phyloP scores from a whole-genome alignment of 1,140 invertebrate species.

The Bombyx mandarina region DNA sequence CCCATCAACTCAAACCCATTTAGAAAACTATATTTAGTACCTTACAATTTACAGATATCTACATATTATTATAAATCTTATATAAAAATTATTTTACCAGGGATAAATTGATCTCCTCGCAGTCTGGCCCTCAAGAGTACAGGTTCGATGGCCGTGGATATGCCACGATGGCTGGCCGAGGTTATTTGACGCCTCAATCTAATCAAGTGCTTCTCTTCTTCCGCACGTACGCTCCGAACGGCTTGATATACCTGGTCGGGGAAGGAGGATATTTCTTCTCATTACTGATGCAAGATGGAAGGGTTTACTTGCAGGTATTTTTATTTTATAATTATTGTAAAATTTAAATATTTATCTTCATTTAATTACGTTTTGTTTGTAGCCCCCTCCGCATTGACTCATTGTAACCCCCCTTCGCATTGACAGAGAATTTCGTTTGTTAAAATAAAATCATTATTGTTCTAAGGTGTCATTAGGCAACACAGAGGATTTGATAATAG shows the following conservation, averaged over 20 bases:
- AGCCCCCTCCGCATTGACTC: not conserved
- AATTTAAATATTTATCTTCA: not conserved
- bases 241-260: slow-evolving; percentile 89
- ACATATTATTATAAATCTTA: not conserved
- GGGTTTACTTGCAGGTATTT: slow-evolving; percentile 77
- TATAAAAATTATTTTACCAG: slow-evolving; percentile 40
- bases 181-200: slow-evolving; percentile 40
- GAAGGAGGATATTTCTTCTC: slow-evolving; percentile 83
- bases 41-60: slow-evolving; percentile 5
- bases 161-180: slow-evolving; percentile 39
- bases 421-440: not conserved
- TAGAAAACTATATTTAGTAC: no score
- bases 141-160: slow-evolving; percentile 84
- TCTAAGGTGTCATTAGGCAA: slow-evolving; percentile 46
- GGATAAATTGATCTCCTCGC: slow-evolving; percentile 75
- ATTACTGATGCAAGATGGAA: slow-evolving; percentile 85
- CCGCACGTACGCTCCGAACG: slow-evolving; percentile 88
- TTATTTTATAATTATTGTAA: not conserved
- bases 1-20: no score
- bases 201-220: slow-evolving; percentile 74
- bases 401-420: not conserved
- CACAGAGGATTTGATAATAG: slow-evolving; percentile 64
- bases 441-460: not conserved
- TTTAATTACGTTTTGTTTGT: no score
- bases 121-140: slow-evolving; percentile 74